A percentile compares a stretch with the other conserved stretches of the same genome.
These are phyloP conservation scores for Agriopis aurantiaria DNA, from an alignment of 2,888 invertebrate species.

Conservation along the genomic window DNA sequence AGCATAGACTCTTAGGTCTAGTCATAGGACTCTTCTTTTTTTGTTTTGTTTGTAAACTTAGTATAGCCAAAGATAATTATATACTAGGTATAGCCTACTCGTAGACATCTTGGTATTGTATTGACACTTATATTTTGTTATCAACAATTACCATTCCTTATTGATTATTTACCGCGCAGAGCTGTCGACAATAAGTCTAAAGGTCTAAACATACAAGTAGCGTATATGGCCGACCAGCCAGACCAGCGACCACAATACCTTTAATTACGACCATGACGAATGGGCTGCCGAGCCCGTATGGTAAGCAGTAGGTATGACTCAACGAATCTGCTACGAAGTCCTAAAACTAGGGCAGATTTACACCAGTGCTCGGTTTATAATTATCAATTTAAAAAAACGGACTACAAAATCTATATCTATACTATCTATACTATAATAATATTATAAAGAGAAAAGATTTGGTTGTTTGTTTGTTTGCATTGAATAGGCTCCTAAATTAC, in stretches of 20 bases:
- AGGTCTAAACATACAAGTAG: slow-evolving; percentile 43
- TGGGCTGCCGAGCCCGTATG: slow-evolving; percentile 43
- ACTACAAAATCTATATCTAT: too few species aligned
- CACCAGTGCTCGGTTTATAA: not conserved
- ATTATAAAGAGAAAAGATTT: too few species aligned
- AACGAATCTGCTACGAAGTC: slow-evolving; percentile 1
- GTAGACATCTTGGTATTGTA: not conserved
- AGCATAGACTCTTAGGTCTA: too few species aligned
- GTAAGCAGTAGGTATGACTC: slow-evolving; percentile 33
- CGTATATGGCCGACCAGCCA: slow-evolving; percentile 54
- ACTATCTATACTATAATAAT: too few species aligned
- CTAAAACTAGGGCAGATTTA: not conserved
- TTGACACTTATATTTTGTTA: not conserved
- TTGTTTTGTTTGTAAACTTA: too few species aligned
- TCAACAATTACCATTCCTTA: slow-evolving; percentile 26
- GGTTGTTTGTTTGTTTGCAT: too few species aligned
- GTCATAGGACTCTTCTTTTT: too few species aligned
- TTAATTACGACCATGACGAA: slow-evolving; percentile 62
- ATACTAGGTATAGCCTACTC: too few species aligned
- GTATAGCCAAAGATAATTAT: too few species aligned
- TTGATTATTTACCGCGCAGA: slow-evolving; percentile 18
- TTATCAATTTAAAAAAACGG: too few species aligned
- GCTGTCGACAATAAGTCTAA: slow-evolving; percentile 54
- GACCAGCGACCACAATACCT: slow-evolving; percentile 58
- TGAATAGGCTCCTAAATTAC: too few species aligned